phyloP scores from a whole-genome alignment of 1,140 invertebrate species.

The Meloidogyne chitwoodi region DNA sequence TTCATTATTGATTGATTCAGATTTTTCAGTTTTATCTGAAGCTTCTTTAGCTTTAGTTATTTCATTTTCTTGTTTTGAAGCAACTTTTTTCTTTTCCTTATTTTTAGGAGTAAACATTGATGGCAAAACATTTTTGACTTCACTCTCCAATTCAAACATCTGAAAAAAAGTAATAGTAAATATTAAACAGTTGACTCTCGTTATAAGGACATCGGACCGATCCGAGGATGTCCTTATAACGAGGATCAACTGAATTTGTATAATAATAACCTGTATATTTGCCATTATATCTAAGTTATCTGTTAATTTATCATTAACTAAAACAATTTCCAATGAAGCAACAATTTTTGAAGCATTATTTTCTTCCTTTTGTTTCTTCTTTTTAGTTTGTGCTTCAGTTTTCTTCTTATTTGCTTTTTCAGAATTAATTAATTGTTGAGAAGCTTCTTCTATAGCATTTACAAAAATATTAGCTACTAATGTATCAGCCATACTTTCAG shows the following conservation, averaged over 20 bases:
- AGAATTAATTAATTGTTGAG: not conserved
- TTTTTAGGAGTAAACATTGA: no score
- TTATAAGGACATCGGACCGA: no score
- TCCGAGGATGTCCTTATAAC: no score
- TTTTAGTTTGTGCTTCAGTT: not conserved
- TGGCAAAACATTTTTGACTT: no score
- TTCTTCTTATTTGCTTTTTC: not conserved
- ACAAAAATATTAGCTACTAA: slow-evolving; percentile 54
- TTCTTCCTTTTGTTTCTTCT: not conserved
- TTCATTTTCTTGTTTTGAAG: not conserved
- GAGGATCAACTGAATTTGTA: no score
- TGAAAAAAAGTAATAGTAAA: no score
- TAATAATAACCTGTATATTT: no score
- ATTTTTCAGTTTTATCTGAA: not conserved
- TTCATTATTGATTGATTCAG: not conserved
- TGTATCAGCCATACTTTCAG: slow-evolving; percentile 46
- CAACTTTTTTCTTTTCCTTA: not conserved
- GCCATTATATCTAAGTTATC: no score
- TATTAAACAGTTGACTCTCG: no score
- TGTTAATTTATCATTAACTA: no score
- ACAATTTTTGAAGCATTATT: not conserved
- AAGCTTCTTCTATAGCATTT: slow-evolving; percentile 45
- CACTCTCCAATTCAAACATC: no score
- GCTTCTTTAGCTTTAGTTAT: not conserved
- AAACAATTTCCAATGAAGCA: no score